phyloP scores from a whole-genome alignment of 2,888 invertebrate species.

The Lordiphosa fenestrarum region DNA sequence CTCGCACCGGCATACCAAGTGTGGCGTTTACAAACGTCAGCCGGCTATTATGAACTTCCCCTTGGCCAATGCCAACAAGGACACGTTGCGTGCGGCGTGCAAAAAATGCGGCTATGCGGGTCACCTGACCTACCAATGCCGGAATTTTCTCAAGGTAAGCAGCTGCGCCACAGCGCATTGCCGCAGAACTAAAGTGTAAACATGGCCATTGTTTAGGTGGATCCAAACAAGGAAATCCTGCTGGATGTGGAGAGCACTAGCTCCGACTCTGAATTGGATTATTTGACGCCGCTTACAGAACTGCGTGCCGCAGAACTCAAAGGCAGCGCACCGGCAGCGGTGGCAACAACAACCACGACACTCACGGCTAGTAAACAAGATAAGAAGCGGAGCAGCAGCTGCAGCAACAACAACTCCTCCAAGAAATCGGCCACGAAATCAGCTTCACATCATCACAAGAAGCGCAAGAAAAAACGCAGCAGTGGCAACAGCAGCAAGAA shows the following conservation, averaged over 20 bases:
- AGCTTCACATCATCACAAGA: slow-evolving; percentile 56
- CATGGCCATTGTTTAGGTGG: slow-evolving; percentile 82
- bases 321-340: slow-evolving; percentile 21
- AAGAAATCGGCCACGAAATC: slow-evolving; percentile 46
- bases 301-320: slow-evolving; percentile 88
- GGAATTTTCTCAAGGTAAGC: slow-evolving; percentile 93
- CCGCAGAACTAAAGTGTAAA: not conserved
- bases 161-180: slow-evolving; percentile 3
- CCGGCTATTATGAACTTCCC: slow-evolving; percentile 75
- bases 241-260: slow-evolving; percentile 97
- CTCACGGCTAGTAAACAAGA: slow-evolving; percentile 27
- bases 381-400: slow-evolving; percentile 39
- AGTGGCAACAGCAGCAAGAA: slow-evolving; percentile 58
- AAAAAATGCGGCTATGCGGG: slow-evolving; percentile 98
- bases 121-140: slow-evolving; percentile 96
- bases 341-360: slow-evolving; percentile 35
- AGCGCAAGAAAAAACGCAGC: slow-evolving; percentile 42
- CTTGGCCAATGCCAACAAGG: slow-evolving; percentile 83
- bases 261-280: slow-evolving; percentile 90
- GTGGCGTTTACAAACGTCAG: no score
- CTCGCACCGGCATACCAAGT: no score
- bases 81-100: slow-evolving; percentile 90
- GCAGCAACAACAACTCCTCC: slow-evolving; percentile 24
- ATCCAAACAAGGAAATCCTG: slow-evolving; percentile 95
- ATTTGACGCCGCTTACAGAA: slow-evolving; percentile 90